Percentiles rank a stretch among this genome's conserved stretches.
phyloP scores from a whole-genome alignment of 1,140 invertebrate genomes.

The Halyomorpha halys region DNA sequence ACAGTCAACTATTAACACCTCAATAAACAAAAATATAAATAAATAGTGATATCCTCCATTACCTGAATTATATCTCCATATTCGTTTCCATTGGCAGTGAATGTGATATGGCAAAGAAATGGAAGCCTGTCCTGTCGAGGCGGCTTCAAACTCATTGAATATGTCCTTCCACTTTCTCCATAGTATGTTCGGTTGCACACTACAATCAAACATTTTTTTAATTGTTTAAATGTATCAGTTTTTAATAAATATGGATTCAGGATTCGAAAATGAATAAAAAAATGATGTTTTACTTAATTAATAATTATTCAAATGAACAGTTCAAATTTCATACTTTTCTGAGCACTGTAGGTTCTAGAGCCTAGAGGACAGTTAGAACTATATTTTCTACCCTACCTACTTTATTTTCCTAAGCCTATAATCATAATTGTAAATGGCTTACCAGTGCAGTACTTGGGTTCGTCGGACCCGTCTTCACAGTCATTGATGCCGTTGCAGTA shows the following conservation, averaged over 20 bases:
- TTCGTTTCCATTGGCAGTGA: constrained; percentile 72
- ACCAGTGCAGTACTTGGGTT: constrained; percentile 70
- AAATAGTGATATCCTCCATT: constrained; percentile 27
- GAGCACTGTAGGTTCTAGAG: too few species aligned
- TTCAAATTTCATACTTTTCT: too few species aligned
- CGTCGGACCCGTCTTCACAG: constrained; percentile 72
- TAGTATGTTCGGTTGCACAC: constrained; percentile 82
- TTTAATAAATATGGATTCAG: too few species aligned
- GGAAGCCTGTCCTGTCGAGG: constrained; percentile 56
- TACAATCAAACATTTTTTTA: constrained; percentile 35
- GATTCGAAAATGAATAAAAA: too few species aligned
- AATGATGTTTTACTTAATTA: too few species aligned
- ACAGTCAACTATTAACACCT: too few species aligned
- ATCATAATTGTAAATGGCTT: constrained; percentile 28
- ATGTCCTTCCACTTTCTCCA: constrained; percentile 71
- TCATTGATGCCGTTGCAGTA: constrained; percentile 76
- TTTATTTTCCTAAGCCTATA: too few species aligned
- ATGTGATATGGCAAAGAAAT: constrained; percentile 78
- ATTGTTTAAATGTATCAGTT: too few species aligned
- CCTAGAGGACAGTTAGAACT: too few species aligned
- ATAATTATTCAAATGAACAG: too few species aligned
- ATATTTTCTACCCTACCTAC: too few species aligned
- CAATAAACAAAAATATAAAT: too few species aligned
- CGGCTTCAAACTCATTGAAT: constrained; percentile 57
- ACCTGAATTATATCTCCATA: constrained; percentile 76